Evolutionary conservation across 1,140 invertebrate genomes (phyloP).

Genomic region (Charaxes varanes): DNA sequence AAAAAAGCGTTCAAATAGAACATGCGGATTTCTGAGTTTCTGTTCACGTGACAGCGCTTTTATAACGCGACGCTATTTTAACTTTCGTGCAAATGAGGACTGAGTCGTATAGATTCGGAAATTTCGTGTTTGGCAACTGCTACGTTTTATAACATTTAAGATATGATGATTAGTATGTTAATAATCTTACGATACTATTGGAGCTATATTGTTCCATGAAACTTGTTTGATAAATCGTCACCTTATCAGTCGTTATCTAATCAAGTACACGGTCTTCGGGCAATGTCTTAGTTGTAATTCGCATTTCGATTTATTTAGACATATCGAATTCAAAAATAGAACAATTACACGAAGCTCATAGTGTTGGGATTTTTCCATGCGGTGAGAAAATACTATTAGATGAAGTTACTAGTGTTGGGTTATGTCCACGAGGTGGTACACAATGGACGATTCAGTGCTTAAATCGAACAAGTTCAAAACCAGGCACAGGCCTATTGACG

Average conservation of each 20-base stretch:
- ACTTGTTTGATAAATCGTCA: conserved; percentile 45
- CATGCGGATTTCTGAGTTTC: too few species aligned
- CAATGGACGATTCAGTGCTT: conserved; percentile 45
- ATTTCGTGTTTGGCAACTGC: background rate
- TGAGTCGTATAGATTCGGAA: too few species aligned
- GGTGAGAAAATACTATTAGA: conserved; percentile 24
- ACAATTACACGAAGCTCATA: conserved; percentile 26
- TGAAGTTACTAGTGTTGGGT: conserved; percentile 24
- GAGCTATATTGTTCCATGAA: conserved; percentile 10
- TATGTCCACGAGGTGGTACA: conserved; percentile 17
- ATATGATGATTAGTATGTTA: too few species aligned
- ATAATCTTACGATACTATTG: background rate
- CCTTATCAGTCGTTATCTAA: conserved; percentile 63
- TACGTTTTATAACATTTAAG: background rate
- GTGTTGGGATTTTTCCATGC: conserved; percentile 18
- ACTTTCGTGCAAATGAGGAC: too few species aligned
- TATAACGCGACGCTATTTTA: too few species aligned
- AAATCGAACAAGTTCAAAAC: conserved; percentile 26
- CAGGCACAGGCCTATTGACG: conserved; percentile 52
- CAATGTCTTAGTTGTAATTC: conserved; percentile 63
- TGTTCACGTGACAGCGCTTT: too few species aligned
- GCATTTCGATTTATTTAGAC: conserved; percentile 35
- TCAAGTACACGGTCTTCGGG: conserved; percentile 42
- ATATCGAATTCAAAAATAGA: conserved; percentile 23
- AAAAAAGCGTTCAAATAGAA: too few species aligned